A percentile compares a stretch with the other conserved stretches of the same genome.
phyloP scores from a whole-genome alignment of 2,113 vertebrate species.

The Philantomba maxwellii region DNA sequence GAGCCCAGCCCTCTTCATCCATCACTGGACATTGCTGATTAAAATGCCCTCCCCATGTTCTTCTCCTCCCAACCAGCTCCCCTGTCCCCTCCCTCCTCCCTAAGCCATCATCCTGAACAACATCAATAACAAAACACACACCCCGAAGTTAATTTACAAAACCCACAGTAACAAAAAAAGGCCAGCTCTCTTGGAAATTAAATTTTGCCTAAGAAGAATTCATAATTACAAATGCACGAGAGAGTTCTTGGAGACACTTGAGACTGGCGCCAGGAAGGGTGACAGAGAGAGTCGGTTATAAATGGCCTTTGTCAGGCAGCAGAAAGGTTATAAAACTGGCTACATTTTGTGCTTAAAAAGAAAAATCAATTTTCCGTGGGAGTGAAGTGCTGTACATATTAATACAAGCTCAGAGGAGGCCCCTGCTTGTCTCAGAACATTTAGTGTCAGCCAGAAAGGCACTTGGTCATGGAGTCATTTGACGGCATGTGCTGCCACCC shows the following conservation, averaged over 20 bases:
- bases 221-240: constrained; percentile 78
- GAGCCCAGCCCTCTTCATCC: constrained; percentile 35
- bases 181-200: constrained; percentile 73
- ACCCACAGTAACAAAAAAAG: constrained; percentile 46
- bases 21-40: constrained; percentile 62
- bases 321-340: constrained; percentile 76
- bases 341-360: constrained; percentile 74
- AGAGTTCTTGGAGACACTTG: constrained; percentile 71
- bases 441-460: not conserved
- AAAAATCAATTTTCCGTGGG: constrained; percentile 77
- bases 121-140: constrained; percentile 45
- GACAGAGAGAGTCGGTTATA: constrained; percentile 72
- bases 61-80: not conserved
- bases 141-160: constrained; percentile 52
- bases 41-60: constrained; percentile 20
- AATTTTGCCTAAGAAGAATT: constrained; percentile 70
- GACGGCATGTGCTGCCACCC: not conserved
- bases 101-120: not conserved
- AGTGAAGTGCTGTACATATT: constrained; percentile 70
- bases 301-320: constrained; percentile 75
- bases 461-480: not conserved
- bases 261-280: constrained; percentile 51
- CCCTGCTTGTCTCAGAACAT: not conserved
- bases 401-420: constrained; percentile 59
- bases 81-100: not conserved